Evolutionary conservation across 37 sponge, comb jelly and placozoan species (phyloP).

Genomic region (Diacarnus erythraeanus): DNA sequence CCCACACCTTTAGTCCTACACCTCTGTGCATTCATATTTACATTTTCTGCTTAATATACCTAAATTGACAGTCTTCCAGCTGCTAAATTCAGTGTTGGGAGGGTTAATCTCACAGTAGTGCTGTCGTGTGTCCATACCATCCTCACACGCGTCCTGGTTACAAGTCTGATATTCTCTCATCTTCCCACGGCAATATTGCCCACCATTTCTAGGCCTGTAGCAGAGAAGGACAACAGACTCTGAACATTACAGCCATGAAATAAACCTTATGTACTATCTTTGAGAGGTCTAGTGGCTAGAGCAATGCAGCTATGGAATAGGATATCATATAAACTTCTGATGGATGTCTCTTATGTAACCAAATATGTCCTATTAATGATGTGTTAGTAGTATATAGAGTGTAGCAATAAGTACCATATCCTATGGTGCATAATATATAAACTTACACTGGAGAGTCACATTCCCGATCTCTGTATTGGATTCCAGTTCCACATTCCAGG

Average conservation of each 20-base stretch:
- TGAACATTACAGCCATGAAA: too few relatives aligned
- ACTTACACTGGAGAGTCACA: constrained; percentile 66
- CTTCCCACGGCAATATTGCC: constrained; percentile 39
- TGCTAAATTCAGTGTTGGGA: background rate
- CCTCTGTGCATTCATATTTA: too few relatives aligned
- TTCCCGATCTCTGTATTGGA: constrained; percentile 28
- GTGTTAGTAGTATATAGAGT: background rate
- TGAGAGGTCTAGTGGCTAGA: background rate
- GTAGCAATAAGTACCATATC: background rate
- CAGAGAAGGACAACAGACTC: background rate
- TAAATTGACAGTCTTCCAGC: constrained; percentile 21
- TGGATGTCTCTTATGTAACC: too few relatives aligned
- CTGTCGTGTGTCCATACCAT: background rate
- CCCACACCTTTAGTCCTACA: too few relatives aligned
- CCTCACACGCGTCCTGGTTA: constrained; percentile 22
- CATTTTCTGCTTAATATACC: too few relatives aligned
- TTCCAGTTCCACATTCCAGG: constrained; percentile 49
- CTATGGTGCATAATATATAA: too few relatives aligned
- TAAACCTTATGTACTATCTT: too few relatives aligned
- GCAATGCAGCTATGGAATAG: background rate
- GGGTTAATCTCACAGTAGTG: constrained; percentile 25
- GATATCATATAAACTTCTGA: background rate
- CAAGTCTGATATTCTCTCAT: constrained; percentile 25
- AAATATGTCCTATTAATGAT: too few relatives aligned
- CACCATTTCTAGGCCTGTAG: constrained; percentile 59